These are phyloP conservation scores for Ariopsis seemanni DNA, from an alignment of 2,113 vertebrate genomes.

Conservation along the genomic window DNA sequence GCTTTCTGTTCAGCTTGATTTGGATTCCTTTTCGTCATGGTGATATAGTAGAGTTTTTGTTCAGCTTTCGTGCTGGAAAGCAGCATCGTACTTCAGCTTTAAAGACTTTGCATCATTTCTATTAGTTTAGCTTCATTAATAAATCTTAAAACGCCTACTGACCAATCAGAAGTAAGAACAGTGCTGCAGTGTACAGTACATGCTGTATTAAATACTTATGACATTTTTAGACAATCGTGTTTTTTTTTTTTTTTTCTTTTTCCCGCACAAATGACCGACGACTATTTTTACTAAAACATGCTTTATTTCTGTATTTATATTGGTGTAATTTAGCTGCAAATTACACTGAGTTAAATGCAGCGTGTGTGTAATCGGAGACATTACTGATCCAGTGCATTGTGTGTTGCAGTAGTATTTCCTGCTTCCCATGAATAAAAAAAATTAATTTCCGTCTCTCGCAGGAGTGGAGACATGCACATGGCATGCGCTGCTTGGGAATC, in stretches of 20 bases:
- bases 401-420: background rate
- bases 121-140: background rate
- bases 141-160: background rate
- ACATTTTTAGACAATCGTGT: no score
- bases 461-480: slow-evolving; percentile 98
- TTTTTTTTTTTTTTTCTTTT: background rate
- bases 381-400: background rate
- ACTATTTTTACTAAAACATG: background rate
- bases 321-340: background rate
- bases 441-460: slow-evolving; percentile 50
- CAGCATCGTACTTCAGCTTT: background rate
- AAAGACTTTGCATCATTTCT: background rate
- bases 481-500: slow-evolving; percentile 96
- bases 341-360: no score
- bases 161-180: background rate
- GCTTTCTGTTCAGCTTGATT: no score
- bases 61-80: background rate
- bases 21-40: background rate
- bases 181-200: background rate
- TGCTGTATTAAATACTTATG: background rate
- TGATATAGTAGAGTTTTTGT: background rate
- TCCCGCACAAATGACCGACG: background rate
- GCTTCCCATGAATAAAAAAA: background rate
- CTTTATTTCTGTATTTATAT: background rate
- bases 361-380: background rate